Conservation (phyloP, 2,797 vertebrate genomes). For the Aselliscus stoliczkanus region DNA sequence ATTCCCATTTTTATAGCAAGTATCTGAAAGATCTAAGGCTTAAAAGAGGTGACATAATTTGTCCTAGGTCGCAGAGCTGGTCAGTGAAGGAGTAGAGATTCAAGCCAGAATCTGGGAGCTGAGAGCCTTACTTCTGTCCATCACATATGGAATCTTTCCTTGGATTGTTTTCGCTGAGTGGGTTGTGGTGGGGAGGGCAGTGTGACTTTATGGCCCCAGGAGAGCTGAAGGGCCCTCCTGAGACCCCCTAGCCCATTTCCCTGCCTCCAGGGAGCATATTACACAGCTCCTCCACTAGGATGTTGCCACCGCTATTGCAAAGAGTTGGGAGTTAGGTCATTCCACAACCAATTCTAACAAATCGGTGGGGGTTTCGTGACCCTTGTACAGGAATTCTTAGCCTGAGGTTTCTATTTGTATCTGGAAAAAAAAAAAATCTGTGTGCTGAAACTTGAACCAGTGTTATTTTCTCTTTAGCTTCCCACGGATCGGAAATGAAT, state of each 20-base stretch:
- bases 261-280: not conserved
- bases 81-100: not conserved
- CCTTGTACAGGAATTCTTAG: not conserved
- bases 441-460: slow-evolving; percentile 42
- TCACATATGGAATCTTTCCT: not conserved
- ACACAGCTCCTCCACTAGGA: not conserved
- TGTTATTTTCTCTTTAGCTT: slow-evolving; percentile 69
- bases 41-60: not conserved
- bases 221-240: not conserved
- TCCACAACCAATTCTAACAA: not conserved
- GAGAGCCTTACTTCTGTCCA: not conserved
- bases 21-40: not conserved
- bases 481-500: slow-evolving; percentile 58
- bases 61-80: not conserved
- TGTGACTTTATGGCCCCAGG: not conserved
- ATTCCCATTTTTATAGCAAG: not conserved
- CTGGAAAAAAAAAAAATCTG: slow-evolving; percentile 37
- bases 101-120: not conserved
- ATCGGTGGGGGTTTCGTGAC: not conserved
- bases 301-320: not conserved
- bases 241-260: not conserved
- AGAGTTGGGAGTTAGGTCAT: not conserved
- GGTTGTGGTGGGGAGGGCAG: not conserved
- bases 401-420: slow-evolving; percentile 6
- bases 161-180: not conserved